These are phyloP conservation scores for Malthinus seriepunctatus DNA, from an alignment of 2,888 invertebrate species.

Conservation along the genomic window DNA sequence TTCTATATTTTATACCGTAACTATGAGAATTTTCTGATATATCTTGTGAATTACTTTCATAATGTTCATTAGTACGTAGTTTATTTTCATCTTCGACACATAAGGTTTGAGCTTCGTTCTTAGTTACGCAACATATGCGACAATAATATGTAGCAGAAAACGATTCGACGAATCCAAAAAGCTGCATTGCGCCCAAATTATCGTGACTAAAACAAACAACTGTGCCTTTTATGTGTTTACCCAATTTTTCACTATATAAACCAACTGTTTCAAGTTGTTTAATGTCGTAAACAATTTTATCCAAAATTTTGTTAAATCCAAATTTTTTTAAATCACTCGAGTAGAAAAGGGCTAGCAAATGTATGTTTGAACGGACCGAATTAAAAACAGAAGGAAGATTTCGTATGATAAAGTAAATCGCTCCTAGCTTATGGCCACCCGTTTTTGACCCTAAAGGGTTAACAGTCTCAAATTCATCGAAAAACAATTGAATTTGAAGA, in stretches of 20 bases:
- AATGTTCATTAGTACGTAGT: slow-evolving; percentile 9
- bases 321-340: slow-evolving; percentile 4
- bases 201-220: slow-evolving; percentile 24
- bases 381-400: slow-evolving; percentile 27
- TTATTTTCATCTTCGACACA: slow-evolving; percentile 10
- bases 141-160: slow-evolving; percentile 32
- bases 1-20: slow-evolving; percentile 19
- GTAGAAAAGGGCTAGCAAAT: slow-evolving; percentile 28
- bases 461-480: too few relatives aligned
- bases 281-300: not conserved
- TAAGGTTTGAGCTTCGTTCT: slow-evolving; percentile 6
- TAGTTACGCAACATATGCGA: slow-evolving; percentile 29
- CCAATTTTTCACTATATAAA: not conserved
- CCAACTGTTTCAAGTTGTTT: slow-evolving; percentile 1
- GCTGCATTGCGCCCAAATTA: slow-evolving; percentile 30
- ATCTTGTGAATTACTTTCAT: slow-evolving; percentile 5
- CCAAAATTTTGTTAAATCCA: slow-evolving; percentile 3
- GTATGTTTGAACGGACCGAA: slow-evolving; percentile 23
- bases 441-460: slow-evolving; percentile 27
- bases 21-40: not conserved
- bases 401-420: slow-evolving; percentile 14
- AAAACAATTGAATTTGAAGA: not conserved
- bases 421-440: slow-evolving; percentile 25
- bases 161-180: slow-evolving; percentile 33
- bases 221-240: slow-evolving; percentile 13